phyloP scores from a whole-genome alignment of 2,797 vertebrate genomes.

The Mallotus villosus region DNA sequence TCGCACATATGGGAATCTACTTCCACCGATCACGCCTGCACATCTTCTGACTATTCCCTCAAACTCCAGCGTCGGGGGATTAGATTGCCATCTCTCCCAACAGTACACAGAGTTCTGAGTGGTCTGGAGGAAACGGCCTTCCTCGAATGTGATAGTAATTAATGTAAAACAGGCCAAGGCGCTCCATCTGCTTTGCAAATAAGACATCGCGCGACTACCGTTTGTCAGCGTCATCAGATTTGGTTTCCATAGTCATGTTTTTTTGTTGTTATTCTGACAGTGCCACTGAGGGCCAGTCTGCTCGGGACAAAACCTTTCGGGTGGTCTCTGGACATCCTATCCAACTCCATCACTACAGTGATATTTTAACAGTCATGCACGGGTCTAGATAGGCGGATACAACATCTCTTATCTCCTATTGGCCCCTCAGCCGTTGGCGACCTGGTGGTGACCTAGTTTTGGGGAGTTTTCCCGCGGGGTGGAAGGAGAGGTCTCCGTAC shows the following conservation, averaged over 20 bases:
- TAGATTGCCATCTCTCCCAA: slow-evolving; percentile 72
- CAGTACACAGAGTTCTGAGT: slow-evolving; percentile 67
- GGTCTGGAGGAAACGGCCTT: slow-evolving; percentile 68
- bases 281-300: slow-evolving; percentile 28
- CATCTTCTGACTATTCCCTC: slow-evolving; percentile 73
- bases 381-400: slow-evolving; percentile 36
- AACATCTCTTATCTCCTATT: slow-evolving; percentile 42
- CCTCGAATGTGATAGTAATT: slow-evolving; percentile 79
- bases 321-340: slow-evolving; percentile 56
- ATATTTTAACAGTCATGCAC: slow-evolving; percentile 49
- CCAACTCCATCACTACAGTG: slow-evolving; percentile 53
- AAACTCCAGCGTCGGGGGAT: slow-evolving; percentile 66
- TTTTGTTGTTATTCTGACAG: slow-evolving; percentile 33
- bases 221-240: slow-evolving; percentile 68
- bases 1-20: slow-evolving; percentile 69
- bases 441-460: slow-evolving; percentile 64
- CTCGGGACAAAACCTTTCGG: slow-evolving; percentile 44
- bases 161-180: slow-evolving; percentile 73
- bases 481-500: not conserved
- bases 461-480: slow-evolving; percentile 35
- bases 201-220: slow-evolving; percentile 67
- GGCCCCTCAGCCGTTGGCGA: slow-evolving; percentile 58
- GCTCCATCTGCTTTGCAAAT: slow-evolving; percentile 78
- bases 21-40: slow-evolving; percentile 72
- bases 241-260: slow-evolving; percentile 56